Conservation (phyloP, 1,140 invertebrate genomes). For the Tribolium castaneum region DNA sequence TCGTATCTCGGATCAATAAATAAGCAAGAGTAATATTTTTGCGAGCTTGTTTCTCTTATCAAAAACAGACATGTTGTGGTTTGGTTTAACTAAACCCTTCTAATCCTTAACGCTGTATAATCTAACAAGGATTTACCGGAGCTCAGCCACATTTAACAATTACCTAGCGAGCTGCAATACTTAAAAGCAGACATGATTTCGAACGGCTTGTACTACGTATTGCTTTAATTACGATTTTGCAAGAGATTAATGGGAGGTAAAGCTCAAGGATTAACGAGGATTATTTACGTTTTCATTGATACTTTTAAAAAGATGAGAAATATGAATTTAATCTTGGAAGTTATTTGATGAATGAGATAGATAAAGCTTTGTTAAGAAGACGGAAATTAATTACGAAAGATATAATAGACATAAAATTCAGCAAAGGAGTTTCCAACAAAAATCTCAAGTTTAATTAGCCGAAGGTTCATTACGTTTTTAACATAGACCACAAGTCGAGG, state of each 20-base stretch:
- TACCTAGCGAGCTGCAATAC: constrained; percentile 12
- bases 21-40: too few relatives aligned
- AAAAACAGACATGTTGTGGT: background rate
- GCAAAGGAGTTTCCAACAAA: too few relatives aligned
- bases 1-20: too few relatives aligned
- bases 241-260: background rate
- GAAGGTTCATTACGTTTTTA: background rate
- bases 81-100: background rate
- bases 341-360: background rate
- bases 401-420: background rate
- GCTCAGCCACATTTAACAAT: constrained; percentile 11
- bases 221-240: background rate
- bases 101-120: constrained; percentile 14
- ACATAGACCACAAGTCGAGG: too few relatives aligned
- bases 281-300: background rate
- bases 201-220: background rate
- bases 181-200: constrained; percentile 1
- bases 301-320: background rate
- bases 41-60: too few relatives aligned
- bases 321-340: background rate
- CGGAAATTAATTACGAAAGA: background rate
- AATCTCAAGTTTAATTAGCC: background rate
- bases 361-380: background rate
- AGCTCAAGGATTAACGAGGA: background rate
- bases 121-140: constrained; percentile 3